Conservation (phyloP, 2,888 invertebrate species). For the Caradrina clavipalpis region DNA sequence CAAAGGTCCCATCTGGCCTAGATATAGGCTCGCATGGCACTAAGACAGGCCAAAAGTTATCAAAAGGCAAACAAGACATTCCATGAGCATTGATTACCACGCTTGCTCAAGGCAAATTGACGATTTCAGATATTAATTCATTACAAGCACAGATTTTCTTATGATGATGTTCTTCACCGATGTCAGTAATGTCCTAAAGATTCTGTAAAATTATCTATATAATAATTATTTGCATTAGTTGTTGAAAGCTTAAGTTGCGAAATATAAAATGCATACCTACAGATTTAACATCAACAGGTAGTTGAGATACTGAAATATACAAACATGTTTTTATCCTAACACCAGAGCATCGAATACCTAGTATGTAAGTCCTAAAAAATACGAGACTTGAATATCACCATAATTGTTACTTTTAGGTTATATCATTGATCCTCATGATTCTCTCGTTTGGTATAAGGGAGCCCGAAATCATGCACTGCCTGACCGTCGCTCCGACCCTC, state of each 20-base stretch:
- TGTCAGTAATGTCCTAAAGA: no score
- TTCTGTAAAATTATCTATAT: no score
- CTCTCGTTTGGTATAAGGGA: slow-evolving; percentile 80
- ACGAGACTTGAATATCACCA: slow-evolving; percentile 67
- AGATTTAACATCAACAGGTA: background rate
- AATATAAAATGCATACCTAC: slow-evolving; percentile 16
- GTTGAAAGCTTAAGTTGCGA: background rate
- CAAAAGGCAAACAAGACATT: no score
- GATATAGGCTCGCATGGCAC: no score
- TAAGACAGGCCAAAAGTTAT: no score
- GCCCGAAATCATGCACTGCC: slow-evolving; percentile 78
- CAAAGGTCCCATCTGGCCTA: no score
- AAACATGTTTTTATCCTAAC: background rate
- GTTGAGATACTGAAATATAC: background rate
- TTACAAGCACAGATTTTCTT: no score
- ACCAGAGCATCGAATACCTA: slow-evolving; percentile 13
- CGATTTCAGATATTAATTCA: no score
- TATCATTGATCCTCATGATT: slow-evolving; percentile 85
- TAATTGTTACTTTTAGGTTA: slow-evolving; percentile 86
- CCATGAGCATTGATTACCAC: no score
- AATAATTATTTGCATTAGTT: background rate
- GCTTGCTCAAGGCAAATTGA: no score
- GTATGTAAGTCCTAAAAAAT: slow-evolving; percentile 36
- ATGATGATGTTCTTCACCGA: no score
- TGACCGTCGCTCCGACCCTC: slow-evolving; percentile 83